These are phyloP conservation scores for Diaprepes abbreviatus DNA, from an alignment of 2,888 invertebrate genomes.

Conservation along the genomic window DNA sequence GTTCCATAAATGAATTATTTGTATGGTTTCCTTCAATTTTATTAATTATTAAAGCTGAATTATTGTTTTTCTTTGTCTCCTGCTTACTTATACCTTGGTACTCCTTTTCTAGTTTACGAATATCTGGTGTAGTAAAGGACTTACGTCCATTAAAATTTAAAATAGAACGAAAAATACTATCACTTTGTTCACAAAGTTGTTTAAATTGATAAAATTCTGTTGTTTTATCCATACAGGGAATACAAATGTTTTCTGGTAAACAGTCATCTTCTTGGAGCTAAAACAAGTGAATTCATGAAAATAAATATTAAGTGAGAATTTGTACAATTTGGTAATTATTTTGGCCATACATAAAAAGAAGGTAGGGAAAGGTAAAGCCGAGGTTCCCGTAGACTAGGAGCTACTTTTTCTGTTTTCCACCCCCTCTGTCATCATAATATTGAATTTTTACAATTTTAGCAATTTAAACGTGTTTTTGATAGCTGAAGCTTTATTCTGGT, in stretches of 20 bases:
- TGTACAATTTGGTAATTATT: too few species aligned
- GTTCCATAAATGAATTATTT: not conserved
- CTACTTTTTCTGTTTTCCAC: too few species aligned
- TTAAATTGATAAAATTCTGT: constrained; percentile 55
- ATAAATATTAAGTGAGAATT: too few species aligned
- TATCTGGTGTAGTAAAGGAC: not conserved
- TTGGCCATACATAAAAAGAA: too few species aligned
- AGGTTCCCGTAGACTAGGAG: too few species aligned
- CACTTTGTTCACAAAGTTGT: constrained; percentile 56
- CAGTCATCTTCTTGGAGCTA: constrained; percentile 60
- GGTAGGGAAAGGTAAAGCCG: too few species aligned
- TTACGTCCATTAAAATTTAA: not conserved
- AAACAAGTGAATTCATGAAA: too few species aligned
- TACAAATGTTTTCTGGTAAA: constrained; percentile 58
- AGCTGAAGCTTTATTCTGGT: too few species aligned
- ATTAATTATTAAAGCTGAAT: not conserved
- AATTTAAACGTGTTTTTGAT: too few species aligned
- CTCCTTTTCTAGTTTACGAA: not conserved
- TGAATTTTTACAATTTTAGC: too few species aligned
- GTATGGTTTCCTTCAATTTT: not conserved
- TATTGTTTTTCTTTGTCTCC: not conserved
- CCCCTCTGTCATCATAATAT: too few species aligned
- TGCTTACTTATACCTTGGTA: not conserved
- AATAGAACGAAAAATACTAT: constrained; percentile 42
- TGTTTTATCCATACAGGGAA: constrained; percentile 54